A percentile compares a stretch with the other conserved stretches of the same genome.
Conservation (phyloP, 2,888 invertebrate genomes). For the Aporophyla lueneburgensis region DNA sequence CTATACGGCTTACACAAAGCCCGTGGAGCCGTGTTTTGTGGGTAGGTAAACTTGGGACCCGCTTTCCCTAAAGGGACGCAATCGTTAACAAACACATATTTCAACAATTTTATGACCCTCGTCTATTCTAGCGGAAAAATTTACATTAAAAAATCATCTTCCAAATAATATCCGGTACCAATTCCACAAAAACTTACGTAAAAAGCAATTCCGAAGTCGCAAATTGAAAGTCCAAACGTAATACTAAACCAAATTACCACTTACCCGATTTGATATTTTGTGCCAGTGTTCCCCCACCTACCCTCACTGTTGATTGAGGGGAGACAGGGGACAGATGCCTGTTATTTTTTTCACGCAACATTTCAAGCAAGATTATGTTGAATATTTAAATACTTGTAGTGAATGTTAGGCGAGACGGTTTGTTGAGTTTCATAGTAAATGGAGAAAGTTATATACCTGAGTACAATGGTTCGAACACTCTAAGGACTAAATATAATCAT, state of each 20-base stretch:
- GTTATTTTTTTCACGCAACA: conserved; percentile 67
- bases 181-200: conserved; percentile 49
- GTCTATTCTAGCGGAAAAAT: conserved; percentile 25
- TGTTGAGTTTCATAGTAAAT: neutral
- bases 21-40: conserved; percentile 22
- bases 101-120: conserved; percentile 35
- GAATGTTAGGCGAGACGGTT: conserved; percentile 20
- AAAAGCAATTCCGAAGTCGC: conserved; percentile 58
- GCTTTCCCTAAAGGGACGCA: conserved; percentile 17
- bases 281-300: conserved; percentile 45
- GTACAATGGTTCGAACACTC: neutral
- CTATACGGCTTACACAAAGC: conserved; percentile 44
- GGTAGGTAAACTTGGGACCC: conserved; percentile 13
- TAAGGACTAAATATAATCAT: neutral
- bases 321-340: conserved; percentile 67
- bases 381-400: conserved; percentile 64
- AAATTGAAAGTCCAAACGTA: conserved; percentile 68
- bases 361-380: conserved; percentile 61
- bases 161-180: conserved; percentile 39
- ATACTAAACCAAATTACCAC: conserved; percentile 63
- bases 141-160: conserved; percentile 38
- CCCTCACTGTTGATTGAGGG: conserved; percentile 60
- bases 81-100: conserved; percentile 43
- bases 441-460: neutral
- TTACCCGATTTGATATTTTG: conserved; percentile 65